phyloP scores from a whole-genome alignment of 2,113 vertebrate genomes.

The Jaculus jaculus region DNA sequence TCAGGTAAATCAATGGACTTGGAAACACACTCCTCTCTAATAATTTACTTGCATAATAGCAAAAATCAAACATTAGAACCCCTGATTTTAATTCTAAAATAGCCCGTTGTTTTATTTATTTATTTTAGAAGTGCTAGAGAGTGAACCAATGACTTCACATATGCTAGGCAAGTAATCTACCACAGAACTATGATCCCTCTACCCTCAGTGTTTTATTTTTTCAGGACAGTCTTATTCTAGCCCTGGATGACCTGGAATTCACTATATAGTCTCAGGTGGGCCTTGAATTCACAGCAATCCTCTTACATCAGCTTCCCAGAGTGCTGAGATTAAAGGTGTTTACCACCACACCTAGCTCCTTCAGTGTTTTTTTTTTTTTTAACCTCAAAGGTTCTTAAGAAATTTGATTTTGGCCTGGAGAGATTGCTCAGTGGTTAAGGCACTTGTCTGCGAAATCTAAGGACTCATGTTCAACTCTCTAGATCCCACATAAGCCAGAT shows the following conservation, averaged over 20 bases:
- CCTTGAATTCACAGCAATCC: no score
- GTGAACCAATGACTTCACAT: not conserved
- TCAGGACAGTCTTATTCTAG: no score
- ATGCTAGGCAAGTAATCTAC: not conserved
- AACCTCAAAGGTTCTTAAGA: not conserved
- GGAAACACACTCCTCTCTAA: not conserved
- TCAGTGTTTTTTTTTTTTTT: not conserved
- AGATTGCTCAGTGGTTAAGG: no score
- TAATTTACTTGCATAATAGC: not conserved
- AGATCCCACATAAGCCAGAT: no score
- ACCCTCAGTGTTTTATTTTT: not conserved
- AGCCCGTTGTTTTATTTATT: not conserved
- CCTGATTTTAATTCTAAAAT: not conserved
- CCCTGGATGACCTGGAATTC: no score
- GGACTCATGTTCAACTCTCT: no score
- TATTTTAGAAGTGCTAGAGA: not conserved
- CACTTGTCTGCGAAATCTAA: no score
- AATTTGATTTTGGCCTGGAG: not conserved
- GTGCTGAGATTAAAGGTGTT: no score
- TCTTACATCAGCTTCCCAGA: no score
- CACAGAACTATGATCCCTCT: not conserved
- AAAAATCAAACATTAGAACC: constrained; percentile 1
- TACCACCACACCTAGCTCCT: no score
- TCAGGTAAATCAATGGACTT: not conserved
- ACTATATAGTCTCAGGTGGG: no score